Evolutionary conservation across 2,888 invertebrate genomes (phyloP), one percentile per base, ranked within the genome.

Genomic region (Hemaris fuciformis): DNA sequence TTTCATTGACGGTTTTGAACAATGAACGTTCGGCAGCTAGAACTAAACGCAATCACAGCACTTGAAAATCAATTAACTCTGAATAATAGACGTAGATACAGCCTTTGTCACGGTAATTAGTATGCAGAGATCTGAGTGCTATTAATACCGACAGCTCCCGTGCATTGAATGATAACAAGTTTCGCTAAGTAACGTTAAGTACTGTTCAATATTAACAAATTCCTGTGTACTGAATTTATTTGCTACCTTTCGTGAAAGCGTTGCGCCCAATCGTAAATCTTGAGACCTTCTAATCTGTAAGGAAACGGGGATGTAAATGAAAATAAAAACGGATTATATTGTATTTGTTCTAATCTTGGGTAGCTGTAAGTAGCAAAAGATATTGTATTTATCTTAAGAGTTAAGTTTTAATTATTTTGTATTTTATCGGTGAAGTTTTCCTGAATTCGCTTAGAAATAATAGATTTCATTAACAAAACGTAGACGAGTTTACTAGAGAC

Each of bases 121-220:
- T 70, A 71, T 71, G 68, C 71, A 66, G 64, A 64, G 68, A 66
- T 46, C 64, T 66, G 69, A 66, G 69, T 67, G 62, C 57, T 65
- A 66, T 70, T 69, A 73, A 67, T 66, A 63, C 61, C 48, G 53
- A 57, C 57, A 57, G 62, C 60, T 62, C 48, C 48, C 66, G 62
- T 62, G 67, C 18, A 45, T 38, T 62, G 70, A 71, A 71, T 71
- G 45, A 27, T 60, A 66, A 70, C 67, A 64, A 65, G 57, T 66
- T 64, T 58, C 65, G 62, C 68, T 64, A 62, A 66, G 62, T 59
- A 43, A 59, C 27, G 41, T 41, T 57, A 57, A 57, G 41, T 41
- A 57, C 57, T 38, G 57, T 41, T 57, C 31, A 57, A 41, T 57
- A 57, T 57, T 57, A 57, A 53, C 53, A 31, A 53, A 53, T 31